A percentile compares a stretch with the other conserved stretches of the same genome.
These are phyloP conservation scores for Drosophila kokeensis DNA, from an alignment of 2,888 invertebrate species.

Conservation along the genomic window DNA sequence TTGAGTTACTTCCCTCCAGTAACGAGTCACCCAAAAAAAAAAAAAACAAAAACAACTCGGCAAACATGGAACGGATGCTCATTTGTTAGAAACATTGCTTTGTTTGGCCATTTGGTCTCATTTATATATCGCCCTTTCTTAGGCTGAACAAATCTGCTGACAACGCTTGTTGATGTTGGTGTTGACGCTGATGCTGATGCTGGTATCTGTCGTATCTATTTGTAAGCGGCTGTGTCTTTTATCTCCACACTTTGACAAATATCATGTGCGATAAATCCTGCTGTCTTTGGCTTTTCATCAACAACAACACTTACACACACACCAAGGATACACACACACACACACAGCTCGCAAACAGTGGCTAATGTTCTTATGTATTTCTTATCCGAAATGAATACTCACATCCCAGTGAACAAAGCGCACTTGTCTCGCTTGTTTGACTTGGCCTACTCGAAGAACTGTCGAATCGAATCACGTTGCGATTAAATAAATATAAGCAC, in stretches of 20 bases:
- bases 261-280: constrained; percentile 68
- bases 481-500: constrained; percentile 1
- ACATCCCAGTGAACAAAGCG: background rate
- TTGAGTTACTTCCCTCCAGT: constrained; percentile 4
- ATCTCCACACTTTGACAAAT: constrained; percentile 62
- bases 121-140: constrained; percentile 56
- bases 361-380: constrained; percentile 16
- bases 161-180: constrained; percentile 38
- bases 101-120: constrained; percentile 62
- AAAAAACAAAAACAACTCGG: background rate
- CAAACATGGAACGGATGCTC: constrained; percentile 16
- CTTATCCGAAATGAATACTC: constrained; percentile 5
- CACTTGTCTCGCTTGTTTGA: constrained; percentile 8
- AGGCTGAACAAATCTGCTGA: constrained; percentile 64
- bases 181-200: background rate
- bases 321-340: constrained; percentile 29
- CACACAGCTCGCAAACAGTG: constrained; percentile 3
- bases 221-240: constrained; percentile 46
- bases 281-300: constrained; percentile 50
- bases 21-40: background rate
- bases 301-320: background rate
- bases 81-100: constrained; percentile 51
- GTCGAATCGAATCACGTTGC: background rate
- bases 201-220: constrained; percentile 31
- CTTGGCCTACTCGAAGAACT: background rate